A percentile compares a stretch with the other conserved stretches of the same genome.
phyloP scores from a whole-genome alignment of 2,888 invertebrate species.

The Tyria jacobaeae region DNA sequence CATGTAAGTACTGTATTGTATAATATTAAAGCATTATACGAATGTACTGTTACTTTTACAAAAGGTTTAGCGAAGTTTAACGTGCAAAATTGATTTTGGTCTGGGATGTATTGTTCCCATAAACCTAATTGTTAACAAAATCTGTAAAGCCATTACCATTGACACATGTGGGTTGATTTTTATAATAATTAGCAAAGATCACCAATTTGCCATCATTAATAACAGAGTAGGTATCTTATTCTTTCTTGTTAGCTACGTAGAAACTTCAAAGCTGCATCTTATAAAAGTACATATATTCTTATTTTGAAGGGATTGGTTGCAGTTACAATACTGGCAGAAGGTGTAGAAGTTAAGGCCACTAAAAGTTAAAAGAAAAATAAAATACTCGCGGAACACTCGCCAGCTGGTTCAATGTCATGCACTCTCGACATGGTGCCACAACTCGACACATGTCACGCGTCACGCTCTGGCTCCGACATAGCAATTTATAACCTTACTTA shows the following conservation, averaged over 20 bases:
- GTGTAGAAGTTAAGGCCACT: neutral
- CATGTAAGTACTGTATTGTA: neutral
- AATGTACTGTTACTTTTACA: too few species aligned
- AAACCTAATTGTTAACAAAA: too few species aligned
- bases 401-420: slow-evolving; percentile 8
- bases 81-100: too few species aligned
- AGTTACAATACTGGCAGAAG: neutral
- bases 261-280: too few species aligned
- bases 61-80: too few species aligned
- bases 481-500: neutral
- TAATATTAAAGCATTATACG: neutral
- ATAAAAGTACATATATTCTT: too few species aligned
- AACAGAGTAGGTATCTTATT: neutral
- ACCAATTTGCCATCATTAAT: neutral
- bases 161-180: too few species aligned
- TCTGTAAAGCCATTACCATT: too few species aligned
- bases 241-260: too few species aligned
- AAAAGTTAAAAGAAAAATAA: neutral
- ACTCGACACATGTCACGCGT: slow-evolving; percentile 3
- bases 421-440: neutral
- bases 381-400: neutral
- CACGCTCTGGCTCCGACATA: neutral
- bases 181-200: too few species aligned
- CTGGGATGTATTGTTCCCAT: too few species aligned
- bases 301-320: neutral